These are phyloP conservation scores for Hyperoplus lanceolatus DNA, from an alignment of 2,797 vertebrate species.

Conservation along the genomic window DNA sequence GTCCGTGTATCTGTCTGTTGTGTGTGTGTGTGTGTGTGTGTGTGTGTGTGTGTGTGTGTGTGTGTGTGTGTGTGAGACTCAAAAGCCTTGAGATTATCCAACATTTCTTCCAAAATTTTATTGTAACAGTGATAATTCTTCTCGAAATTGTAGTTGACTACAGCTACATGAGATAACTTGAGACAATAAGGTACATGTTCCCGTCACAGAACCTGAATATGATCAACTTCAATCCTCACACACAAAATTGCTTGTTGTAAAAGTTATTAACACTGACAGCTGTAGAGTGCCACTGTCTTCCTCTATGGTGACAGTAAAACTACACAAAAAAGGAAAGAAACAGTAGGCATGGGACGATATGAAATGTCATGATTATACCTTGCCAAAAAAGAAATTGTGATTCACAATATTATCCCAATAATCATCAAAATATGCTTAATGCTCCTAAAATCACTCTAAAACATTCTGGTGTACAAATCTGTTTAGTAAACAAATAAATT, in stretches of 20 bases:
- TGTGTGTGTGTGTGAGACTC: neutral
- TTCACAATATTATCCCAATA: too few species aligned
- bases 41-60: neutral
- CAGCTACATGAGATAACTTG: neutral
- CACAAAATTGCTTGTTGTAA: neutral
- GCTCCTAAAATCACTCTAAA: too few species aligned
- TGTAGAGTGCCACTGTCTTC: neutral
- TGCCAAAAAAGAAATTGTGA: too few species aligned
- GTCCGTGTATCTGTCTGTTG: neutral
- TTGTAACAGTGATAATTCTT: neutral
- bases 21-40: neutral
- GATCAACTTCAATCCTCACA: neutral
- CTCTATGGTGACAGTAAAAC: conserved; percentile 12
- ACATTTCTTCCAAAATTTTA: neutral
- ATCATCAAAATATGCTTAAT: too few species aligned
- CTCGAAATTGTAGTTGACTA: neutral
- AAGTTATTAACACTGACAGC: conserved; percentile 10
- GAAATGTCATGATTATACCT: too few species aligned
- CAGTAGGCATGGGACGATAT: too few species aligned
- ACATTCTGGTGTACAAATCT: too few species aligned
- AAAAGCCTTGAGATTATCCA: neutral
- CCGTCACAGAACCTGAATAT: neutral
- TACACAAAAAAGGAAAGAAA: neutral
- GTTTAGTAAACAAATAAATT: too few species aligned
- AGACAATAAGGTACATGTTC: neutral